A percentile compares a stretch with the other conserved stretches of the same genome.
Conservation (phyloP, 2,113 vertebrate species). For the Picathartes gymnocephalus region DNA sequence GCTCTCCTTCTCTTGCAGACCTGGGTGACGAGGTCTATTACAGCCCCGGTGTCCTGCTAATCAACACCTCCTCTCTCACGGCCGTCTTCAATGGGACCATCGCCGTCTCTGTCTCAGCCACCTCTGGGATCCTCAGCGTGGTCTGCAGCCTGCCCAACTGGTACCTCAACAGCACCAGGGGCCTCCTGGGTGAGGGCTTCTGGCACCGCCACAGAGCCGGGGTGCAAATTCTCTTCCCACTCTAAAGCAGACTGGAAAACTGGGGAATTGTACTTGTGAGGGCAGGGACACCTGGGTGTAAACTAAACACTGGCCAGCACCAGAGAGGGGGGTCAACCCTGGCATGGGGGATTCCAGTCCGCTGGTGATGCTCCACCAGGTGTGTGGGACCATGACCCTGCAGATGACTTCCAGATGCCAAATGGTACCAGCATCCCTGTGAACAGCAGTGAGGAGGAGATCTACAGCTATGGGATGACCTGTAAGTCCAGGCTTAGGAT, state of each 20-base stretch:
- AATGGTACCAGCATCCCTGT: constrained; percentile 12
- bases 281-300: not conserved
- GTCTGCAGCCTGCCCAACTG: not conserved
- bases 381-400: not conserved
- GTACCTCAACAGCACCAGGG: constrained; percentile 9
- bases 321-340: not conserved
- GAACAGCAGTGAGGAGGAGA: constrained; percentile 42
- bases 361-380: not conserved
- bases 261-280: not conserved
- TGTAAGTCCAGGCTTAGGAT: not conserved
- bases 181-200: constrained; percentile 41
- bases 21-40: not conserved
- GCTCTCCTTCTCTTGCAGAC: not conserved
- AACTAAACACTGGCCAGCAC: not conserved
- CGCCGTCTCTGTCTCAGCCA: not conserved
- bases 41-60: not conserved
- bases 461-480: constrained; percentile 37
- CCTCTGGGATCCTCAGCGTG: not conserved
- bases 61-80: not conserved
- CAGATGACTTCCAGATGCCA: constrained; percentile 30
- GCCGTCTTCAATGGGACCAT: not conserved
- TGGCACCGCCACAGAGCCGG: fast-evolving
- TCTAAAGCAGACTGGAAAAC: not conserved
- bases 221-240: not conserved
- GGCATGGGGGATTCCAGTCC: not conserved